Conservation (phyloP, 2,113 vertebrate genomes). For the Lucifuga dentata region DNA sequence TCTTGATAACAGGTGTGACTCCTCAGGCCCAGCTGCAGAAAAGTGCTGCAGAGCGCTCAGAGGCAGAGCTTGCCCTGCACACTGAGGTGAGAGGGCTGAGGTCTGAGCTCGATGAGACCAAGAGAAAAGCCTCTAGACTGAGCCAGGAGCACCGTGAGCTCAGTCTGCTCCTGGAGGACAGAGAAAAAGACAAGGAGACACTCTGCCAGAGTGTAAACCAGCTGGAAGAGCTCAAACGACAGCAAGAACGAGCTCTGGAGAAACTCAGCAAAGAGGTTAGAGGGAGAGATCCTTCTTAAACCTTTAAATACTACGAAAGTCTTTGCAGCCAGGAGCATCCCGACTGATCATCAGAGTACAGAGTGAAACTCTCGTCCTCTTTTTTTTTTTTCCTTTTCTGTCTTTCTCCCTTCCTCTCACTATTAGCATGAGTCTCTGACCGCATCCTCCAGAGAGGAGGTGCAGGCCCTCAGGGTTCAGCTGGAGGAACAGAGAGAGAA, state of each 20-base stretch:
- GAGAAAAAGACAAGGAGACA: conserved; percentile 85
- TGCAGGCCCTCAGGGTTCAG: conserved; percentile 82
- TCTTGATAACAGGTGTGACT: conserved; percentile 3
- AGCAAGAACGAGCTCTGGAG: conserved; percentile 82
- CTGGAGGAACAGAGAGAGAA: conserved; percentile 92
- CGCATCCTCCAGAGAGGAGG: conserved; percentile 81
- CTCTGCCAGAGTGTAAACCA: conserved; percentile 81
- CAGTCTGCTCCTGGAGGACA: conserved; percentile 78
- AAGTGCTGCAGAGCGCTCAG: conserved; percentile 72
- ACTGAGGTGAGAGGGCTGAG: conserved; percentile 84
- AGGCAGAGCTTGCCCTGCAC: conserved; percentile 82
- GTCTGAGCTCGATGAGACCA: conserved; percentile 85
- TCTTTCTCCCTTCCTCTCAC: background rate
- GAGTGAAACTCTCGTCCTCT: background rate
- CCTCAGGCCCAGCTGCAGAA: conserved; percentile 74
- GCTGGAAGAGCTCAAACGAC: conserved; percentile 88
- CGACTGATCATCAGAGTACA: conserved; percentile 13
- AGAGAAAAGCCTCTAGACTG: conserved; percentile 75
- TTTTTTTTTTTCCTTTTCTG: conserved; percentile 9
- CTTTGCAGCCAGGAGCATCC: background rate
- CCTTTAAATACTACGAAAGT: background rate
- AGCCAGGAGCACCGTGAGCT: conserved; percentile 85
- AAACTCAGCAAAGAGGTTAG: conserved; percentile 81
- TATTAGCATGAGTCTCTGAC: conserved; percentile 86
- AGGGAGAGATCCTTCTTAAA: background rate